Conservation (phyloP, 2,113 vertebrate genomes). For the Rhabdomys dilectus region DNA sequence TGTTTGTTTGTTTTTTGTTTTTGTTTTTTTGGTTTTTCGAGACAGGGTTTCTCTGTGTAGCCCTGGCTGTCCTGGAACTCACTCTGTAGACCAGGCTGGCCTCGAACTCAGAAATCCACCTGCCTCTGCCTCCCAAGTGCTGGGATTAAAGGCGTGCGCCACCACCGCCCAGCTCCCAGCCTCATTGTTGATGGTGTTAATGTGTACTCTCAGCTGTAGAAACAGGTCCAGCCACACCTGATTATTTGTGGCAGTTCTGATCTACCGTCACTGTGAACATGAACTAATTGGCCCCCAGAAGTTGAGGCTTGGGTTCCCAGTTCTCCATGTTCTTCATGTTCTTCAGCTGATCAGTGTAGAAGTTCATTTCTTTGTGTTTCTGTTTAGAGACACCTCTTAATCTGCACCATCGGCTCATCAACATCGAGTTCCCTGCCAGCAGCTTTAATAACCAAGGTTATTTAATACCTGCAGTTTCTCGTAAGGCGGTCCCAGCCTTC, state of each 20-base stretch:
- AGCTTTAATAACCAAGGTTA: neutral
- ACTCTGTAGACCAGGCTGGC: too few relatives aligned
- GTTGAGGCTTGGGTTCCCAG: neutral
- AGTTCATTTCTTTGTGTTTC: neutral
- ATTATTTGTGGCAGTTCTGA: neutral
- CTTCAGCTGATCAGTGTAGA: neutral
- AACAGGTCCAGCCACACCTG: neutral
- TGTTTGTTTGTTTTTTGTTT: too few relatives aligned
- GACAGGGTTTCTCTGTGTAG: too few relatives aligned
- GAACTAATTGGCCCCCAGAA: neutral
- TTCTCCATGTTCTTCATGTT: neutral
- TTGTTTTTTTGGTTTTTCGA: too few relatives aligned
- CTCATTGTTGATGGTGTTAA: slow-evolving; percentile 49
- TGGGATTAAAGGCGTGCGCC: too few relatives aligned
- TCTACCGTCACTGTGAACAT: neutral
- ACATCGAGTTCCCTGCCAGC: neutral
- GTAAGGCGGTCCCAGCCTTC: neutral
- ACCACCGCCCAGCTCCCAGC: too few relatives aligned
- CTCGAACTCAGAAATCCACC: too few relatives aligned
- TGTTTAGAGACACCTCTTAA: neutral
- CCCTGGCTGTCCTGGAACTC: too few relatives aligned
- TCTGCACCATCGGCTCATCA: neutral
- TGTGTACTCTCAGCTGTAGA: neutral
- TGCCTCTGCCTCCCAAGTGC: too few relatives aligned
- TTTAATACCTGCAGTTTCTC: neutral